phyloP scores from a whole-genome alignment of 2,797 vertebrate genomes.

The Falco novaeseelandiae region DNA sequence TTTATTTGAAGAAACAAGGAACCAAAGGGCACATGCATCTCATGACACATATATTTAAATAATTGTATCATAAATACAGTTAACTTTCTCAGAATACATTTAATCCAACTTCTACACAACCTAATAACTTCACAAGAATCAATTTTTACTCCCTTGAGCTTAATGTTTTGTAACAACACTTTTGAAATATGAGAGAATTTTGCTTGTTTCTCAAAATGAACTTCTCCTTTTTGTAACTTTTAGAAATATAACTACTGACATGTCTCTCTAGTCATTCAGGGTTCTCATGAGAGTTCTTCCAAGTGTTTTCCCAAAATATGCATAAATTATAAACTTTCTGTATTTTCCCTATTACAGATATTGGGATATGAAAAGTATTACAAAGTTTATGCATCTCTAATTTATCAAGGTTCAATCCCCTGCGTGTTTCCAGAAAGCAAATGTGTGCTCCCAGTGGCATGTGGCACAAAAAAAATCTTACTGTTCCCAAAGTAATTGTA shows the following conservation, averaged over 20 bases:
- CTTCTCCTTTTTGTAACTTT: not conserved
- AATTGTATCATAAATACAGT: not conserved
- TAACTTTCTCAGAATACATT: not conserved
- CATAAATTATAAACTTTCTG: not conserved
- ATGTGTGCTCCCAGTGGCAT: not conserved
- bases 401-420: not conserved
- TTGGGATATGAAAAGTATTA: not conserved
- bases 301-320: not conserved
- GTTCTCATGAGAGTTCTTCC: not conserved
- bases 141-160: not conserved
- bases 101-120: not conserved
- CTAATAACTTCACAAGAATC: not conserved
- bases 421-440: not conserved
- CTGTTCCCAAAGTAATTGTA: not conserved
- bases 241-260: not conserved
- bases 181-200: not conserved
- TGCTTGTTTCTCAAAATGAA: not conserved
- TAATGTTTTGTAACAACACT: not conserved
- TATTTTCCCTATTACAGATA: not conserved
- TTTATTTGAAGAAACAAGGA: not conserved
- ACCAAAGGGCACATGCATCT: not conserved
- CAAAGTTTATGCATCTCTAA: not conserved
- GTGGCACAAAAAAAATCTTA: not conserved
- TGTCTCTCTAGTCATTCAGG: not conserved
- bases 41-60: not conserved